Evolutionary conservation across 2,888 invertebrate species (phyloP).

Genomic region (Flexamia atlantica): DNA sequence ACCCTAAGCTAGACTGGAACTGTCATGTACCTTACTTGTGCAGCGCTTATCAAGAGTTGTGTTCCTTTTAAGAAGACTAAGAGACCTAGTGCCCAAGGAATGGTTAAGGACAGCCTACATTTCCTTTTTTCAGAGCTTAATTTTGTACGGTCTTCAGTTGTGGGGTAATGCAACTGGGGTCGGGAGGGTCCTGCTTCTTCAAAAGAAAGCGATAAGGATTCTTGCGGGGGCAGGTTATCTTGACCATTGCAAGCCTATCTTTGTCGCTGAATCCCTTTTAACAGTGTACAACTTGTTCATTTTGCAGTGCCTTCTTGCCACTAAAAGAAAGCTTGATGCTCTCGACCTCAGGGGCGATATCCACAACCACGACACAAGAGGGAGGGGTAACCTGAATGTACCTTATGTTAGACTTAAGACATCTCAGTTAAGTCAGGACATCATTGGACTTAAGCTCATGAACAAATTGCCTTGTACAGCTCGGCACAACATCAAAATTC

Average conservation of each 20-base stretch:
- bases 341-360: neutral
- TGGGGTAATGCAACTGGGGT: neutral
- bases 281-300: neutral
- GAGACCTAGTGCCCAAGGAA: neutral
- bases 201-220: neutral
- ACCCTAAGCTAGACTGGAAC: neutral
- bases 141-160: neutral
- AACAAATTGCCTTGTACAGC: neutral
- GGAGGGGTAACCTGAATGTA: neutral
- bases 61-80: neutral
- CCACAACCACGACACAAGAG: neutral
- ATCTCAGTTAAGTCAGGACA: neutral
- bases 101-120: neutral
- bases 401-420: neutral
- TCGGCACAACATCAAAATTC: neutral
- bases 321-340: neutral
- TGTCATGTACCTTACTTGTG: neutral
- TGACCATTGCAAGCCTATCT: neutral
- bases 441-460: neutral
- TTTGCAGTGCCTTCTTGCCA: neutral
- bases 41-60: neutral
- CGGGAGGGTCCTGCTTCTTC: neutral
- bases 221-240: neutral
- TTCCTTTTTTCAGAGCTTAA: neutral
- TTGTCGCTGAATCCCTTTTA: neutral